These are phyloP conservation scores for Xanthia icteritia DNA, from an alignment of 2,888 invertebrate species.

Conservation along the genomic window DNA sequence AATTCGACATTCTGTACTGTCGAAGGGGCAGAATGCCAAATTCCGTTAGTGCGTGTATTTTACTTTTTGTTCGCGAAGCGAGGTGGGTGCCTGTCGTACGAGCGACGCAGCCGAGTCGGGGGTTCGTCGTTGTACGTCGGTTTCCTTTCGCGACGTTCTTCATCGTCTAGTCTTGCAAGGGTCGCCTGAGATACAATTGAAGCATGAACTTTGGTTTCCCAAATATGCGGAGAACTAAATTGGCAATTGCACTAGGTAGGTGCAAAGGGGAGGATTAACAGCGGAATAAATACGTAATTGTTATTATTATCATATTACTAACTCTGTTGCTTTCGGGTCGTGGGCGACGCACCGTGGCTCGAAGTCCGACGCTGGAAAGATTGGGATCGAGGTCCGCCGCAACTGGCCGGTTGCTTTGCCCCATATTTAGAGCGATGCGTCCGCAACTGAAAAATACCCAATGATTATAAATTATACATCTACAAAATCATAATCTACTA, in stretches of 20 bases:
- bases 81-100: slow-evolving; percentile 72
- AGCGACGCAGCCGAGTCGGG: slow-evolving; percentile 81
- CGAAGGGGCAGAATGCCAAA: slow-evolving; percentile 52
- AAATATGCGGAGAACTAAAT: neutral
- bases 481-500: neutral
- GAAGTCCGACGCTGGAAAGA: slow-evolving; percentile 31
- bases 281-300: neutral
- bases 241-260: neutral
- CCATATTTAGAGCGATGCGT: slow-evolving; percentile 62
- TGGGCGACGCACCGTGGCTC: slow-evolving; percentile 18
- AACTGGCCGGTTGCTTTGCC: slow-evolving; percentile 71
- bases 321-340: slow-evolving; percentile 77
- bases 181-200: slow-evolving; percentile 73
- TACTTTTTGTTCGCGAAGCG: slow-evolving; percentile 73
- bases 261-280: neutral
- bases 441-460: slow-evolving; percentile 60
- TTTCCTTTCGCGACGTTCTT: slow-evolving; percentile 78
- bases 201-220: neutral
- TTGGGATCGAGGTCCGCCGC: slow-evolving; percentile 75
- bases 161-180: slow-evolving; percentile 73
- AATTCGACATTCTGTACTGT: slow-evolving; percentile 60
- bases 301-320: slow-evolving; percentile 32
- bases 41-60: slow-evolving; percentile 37
- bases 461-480: neutral
- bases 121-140: slow-evolving; percentile 78